Evolutionary conservation across 1,140 invertebrate genomes (phyloP).

Genomic region (Schmidtea mediterranea): DNA sequence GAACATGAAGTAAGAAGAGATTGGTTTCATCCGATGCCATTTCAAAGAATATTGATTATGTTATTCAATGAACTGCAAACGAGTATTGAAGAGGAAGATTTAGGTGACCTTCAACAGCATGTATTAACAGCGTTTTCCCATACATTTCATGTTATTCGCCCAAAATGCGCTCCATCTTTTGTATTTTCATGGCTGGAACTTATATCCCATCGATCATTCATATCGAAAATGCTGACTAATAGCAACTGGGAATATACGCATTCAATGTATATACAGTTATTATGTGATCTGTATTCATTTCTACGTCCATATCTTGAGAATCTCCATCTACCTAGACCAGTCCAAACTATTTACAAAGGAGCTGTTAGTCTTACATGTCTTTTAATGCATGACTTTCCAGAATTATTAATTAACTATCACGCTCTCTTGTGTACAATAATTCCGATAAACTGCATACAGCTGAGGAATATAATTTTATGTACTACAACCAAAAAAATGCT

Average conservation of each 20-base stretch:
- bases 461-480: conserved; percentile 84
- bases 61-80: conserved; percentile 80
- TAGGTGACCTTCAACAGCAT: conserved; percentile 43
- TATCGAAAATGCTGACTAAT: conserved; percentile 65
- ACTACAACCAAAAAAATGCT: conserved; percentile 46
- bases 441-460: conserved; percentile 90
- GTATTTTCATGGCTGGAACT: conserved; percentile 92
- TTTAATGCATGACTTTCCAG: conserved; percentile 86
- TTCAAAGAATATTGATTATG: conserved; percentile 85
- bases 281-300: conserved; percentile 84
- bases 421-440: conserved; percentile 98
- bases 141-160: conserved; percentile 46
- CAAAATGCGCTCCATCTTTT: conserved; percentile 81
- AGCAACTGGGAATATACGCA: conserved; percentile 33
- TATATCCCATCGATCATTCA: conserved; percentile 75
- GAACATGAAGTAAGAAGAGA: conserved; percentile 58
- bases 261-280: conserved; percentile 43
- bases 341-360: conserved; percentile 74
- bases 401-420: conserved; percentile 93
- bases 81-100: not conserved
- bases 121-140: conserved; percentile 11
- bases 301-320: conserved; percentile 80
- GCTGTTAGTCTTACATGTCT: conserved; percentile 78
- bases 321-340: conserved; percentile 68
- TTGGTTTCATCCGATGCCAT: conserved; percentile 84